Base-by-base conservation (phyloP, 2,888 invertebrate genomes). In the Cyrtodaria siliqua region DNA sequence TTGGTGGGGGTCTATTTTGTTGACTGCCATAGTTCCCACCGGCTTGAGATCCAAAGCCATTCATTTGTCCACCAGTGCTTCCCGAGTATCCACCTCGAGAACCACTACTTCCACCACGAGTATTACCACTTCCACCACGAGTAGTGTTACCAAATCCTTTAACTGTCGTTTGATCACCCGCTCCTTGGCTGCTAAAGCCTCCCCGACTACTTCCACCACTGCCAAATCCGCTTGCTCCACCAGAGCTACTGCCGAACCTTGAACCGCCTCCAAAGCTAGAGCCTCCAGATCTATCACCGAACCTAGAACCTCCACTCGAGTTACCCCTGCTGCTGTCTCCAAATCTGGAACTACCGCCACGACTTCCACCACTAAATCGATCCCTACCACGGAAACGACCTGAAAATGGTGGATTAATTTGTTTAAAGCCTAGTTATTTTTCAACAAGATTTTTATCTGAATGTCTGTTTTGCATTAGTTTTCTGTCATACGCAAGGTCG, bases 61-160 rank as follows among this genome's bases (percentile, higher is more conserved):
- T 18, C 26, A 18, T 27, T 59, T 42, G 49, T 57, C 44, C 44
- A 44, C 44, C 42, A n/a, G n/a, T n/a, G 18, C 52, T 47, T 44
- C 55, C 56, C 26, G 64, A 56, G 20, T 42, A 44, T 60, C 67
- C 67, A 23, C 56, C 56, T 20, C 44, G 8, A 29, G 26, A 42
- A 8, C 67, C 67, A 27, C 67, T 56, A 55, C 75, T 66, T 18
- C 77, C 57, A 59, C 64, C 68, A 59, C 80, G 60, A 67, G 44
- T 59, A 14, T 78, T 63, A 53, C 72, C 76, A 47, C 66, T 49
- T 52, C 69, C 47, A 18, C 79, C 59, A n/a, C 79, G 55, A 23
- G 72, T 47, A 18, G 73, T 74, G 27, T 75, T 75, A 4, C 75
- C 75, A 56, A 73, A 73, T n/a, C 73, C 73, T 33, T 68, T 73